Percentiles rank a stretch among this genome's conserved stretches.
These are phyloP conservation scores for Oeneis ivallda DNA, from an alignment of 2,888 invertebrate species.

Conservation along the genomic window DNA sequence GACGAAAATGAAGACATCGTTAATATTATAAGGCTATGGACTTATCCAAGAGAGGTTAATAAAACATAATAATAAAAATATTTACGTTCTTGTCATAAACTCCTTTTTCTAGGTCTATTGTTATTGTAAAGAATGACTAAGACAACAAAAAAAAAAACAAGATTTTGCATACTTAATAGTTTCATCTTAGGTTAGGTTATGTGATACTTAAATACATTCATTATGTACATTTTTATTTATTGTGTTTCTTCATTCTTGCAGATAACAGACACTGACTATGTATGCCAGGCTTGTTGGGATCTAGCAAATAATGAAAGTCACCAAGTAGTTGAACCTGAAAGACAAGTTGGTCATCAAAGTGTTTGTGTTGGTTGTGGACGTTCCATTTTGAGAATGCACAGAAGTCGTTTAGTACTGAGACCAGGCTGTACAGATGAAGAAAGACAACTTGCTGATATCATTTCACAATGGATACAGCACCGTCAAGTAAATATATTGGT, in stretches of 20 bases:
- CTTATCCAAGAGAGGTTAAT: conserved; percentile 1
- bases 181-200: neutral
- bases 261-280: neutral
- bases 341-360: neutral
- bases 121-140: neutral
- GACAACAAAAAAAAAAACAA: neutral
- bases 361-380: conserved; percentile 1
- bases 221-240: neutral
- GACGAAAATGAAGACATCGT: too few species aligned
- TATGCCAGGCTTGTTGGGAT: conserved; percentile 5
- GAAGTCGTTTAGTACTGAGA: conserved; percentile 1
- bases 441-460: neutral
- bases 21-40: neutral
- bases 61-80: conserved; percentile 3
- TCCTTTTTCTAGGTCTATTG: neutral
- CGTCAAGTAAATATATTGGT: neutral
- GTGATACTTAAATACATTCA: neutral
- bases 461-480: neutral
- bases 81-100: neutral
- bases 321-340: neutral
- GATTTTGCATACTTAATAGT: neutral
- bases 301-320: neutral
- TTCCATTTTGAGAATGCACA: conserved; percentile 1
- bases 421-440: neutral
- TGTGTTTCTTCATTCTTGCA: conserved; percentile 3